phyloP scores from a whole-genome alignment of 2,888 invertebrate genomes.

The Smittia aterrima region DNA sequence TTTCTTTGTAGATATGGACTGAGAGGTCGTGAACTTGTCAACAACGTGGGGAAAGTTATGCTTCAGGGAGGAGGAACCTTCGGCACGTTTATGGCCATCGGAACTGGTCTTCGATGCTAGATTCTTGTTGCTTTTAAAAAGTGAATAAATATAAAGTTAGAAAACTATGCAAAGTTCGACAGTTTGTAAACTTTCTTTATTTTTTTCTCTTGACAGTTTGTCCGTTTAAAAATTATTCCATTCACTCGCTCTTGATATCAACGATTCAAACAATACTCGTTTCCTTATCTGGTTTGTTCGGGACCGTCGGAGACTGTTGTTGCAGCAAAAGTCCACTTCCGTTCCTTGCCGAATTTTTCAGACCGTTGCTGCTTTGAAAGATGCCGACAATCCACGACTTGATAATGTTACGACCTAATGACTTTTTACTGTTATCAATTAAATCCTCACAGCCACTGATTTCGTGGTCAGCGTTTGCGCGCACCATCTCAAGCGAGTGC shows the following conservation, averaged over 20 bases:
- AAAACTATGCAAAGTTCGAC: not conserved
- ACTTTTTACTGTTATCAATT: conserved; percentile 56
- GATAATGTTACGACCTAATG: conserved; percentile 63
- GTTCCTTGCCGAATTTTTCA: conserved; percentile 57
- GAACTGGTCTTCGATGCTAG: conserved; percentile 36
- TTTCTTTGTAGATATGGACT: conserved; percentile 73
- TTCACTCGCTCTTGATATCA: not conserved
- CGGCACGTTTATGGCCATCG: conserved; percentile 95
- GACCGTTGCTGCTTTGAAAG: conserved; percentile 65
- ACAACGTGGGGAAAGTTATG: conserved; percentile 95
- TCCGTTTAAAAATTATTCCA: not conserved
- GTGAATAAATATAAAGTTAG: not conserved
- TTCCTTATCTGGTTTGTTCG: conserved; percentile 59
- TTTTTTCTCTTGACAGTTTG: not conserved
- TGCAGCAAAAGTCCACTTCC: conserved; percentile 52
- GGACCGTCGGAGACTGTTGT: conserved; percentile 46
- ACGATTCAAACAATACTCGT: conserved; percentile 56
- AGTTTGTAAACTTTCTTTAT: not conserved
- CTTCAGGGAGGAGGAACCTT: conserved; percentile 96
- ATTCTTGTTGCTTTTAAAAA: not conserved
- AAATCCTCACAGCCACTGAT: conserved; percentile 46
- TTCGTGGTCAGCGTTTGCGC: conserved; percentile 49
- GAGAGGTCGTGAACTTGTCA: conserved; percentile 86
- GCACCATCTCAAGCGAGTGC: conserved; percentile 73
- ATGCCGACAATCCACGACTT: conserved; percentile 72